These are phyloP conservation scores for Eurytoma californica DNA, from an alignment of 2,888 invertebrate genomes.

Conservation along the genomic window DNA sequence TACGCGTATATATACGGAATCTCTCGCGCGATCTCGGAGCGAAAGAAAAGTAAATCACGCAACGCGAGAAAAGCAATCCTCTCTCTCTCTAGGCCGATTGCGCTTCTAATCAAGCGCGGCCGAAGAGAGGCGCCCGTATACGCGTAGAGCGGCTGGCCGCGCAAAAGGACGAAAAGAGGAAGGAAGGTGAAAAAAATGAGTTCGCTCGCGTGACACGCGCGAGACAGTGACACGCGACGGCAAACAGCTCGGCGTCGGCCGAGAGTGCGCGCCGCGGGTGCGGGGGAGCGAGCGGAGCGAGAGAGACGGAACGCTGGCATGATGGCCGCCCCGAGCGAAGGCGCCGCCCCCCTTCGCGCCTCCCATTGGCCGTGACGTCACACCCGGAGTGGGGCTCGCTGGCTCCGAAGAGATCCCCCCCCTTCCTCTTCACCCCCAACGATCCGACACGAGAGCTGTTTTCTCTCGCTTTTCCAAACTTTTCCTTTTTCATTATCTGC, in stretches of 20 bases:
- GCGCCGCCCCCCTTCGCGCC: conserved; percentile 70
- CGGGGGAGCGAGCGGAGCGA: conserved; percentile 22
- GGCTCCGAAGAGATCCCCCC: neutral
- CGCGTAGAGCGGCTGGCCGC: neutral
- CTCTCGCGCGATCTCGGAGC: neutral
- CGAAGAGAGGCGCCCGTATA: too few species aligned
- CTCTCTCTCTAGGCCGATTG: neutral
- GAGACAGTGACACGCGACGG: neutral
- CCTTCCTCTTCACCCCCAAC: neutral
- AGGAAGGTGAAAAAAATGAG: neutral
- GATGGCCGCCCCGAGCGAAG: conserved; percentile 65
- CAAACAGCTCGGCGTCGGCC: neutral
- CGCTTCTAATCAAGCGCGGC: conserved; percentile 15
- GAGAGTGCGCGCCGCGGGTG: conserved; percentile 5
- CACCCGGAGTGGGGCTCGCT: neutral
- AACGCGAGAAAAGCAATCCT: conserved; percentile 15
- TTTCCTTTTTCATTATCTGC: conserved; percentile 13
- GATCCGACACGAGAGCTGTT: neutral
- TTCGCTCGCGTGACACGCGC: too few species aligned
- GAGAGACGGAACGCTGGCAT: conserved; percentile 59
- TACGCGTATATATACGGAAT: too few species aligned
- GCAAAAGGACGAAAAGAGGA: neutral
- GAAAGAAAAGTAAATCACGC: conserved; percentile 12
- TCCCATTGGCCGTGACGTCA: conserved; percentile 66
- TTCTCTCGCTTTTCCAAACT: conserved; percentile 6